phyloP scores from a whole-genome alignment of 2,888 invertebrate genomes.

The Eupelmus urozonus region DNA sequence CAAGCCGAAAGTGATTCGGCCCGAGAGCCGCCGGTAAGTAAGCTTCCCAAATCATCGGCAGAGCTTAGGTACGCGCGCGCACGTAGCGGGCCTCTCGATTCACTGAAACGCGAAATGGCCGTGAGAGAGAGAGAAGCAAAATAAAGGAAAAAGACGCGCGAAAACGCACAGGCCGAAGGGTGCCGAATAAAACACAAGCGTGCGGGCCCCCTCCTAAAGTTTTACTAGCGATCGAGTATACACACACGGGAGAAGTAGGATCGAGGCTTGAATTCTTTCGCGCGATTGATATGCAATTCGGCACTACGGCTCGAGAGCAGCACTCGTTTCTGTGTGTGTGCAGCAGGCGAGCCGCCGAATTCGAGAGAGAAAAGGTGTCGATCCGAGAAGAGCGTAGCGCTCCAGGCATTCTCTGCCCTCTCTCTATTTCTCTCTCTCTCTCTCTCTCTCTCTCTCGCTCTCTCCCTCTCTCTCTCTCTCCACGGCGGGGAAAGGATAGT shows the following conservation, averaged over 20 bases:
- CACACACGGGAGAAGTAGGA: not conserved
- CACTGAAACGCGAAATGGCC: constrained; percentile 61
- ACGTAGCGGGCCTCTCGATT: constrained; percentile 2
- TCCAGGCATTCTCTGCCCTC: constrained; percentile 31
- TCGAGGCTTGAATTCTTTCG: constrained; percentile 41
- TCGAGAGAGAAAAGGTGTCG: constrained; percentile 54
- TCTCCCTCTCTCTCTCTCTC: not conserved
- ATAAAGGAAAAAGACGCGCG: constrained; percentile 42
- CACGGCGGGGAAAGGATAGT: constrained; percentile 57
- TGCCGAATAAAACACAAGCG: constrained; percentile 11
- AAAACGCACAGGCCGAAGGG: not conserved
- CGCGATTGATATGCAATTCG: constrained; percentile 56
- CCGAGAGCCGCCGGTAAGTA: not conserved
- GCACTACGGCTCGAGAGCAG: constrained; percentile 26
- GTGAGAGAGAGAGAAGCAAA: constrained; percentile 54
- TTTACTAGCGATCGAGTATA: not conserved
- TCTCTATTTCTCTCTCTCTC: not conserved
- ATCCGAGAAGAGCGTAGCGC: constrained; percentile 44
- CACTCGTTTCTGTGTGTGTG: not conserved
- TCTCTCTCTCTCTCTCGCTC: not conserved
- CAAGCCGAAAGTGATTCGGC: not conserved
- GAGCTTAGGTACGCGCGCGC: not conserved
- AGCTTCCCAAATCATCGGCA: not conserved
- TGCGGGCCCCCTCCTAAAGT: not conserved
- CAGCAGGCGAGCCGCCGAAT: constrained; percentile 13